Base-by-base conservation (phyloP, 2,797 vertebrate genomes). In the Hephaestus fuliginosus region DNA sequence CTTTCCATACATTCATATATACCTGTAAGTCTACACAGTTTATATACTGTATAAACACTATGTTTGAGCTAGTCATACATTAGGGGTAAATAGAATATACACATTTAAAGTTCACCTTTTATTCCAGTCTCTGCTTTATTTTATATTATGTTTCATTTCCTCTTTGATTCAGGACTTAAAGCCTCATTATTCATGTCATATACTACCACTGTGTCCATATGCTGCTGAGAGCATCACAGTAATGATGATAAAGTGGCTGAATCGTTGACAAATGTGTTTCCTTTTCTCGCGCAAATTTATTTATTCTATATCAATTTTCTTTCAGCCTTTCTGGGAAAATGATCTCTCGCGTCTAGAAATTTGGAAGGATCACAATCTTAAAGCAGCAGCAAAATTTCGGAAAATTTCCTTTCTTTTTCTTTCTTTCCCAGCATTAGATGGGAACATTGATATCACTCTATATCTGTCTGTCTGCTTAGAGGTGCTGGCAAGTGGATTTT, bases 161-260 rank as follows among this genome's bases (percentile, higher is more conserved):
- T 49, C 41, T 58, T 69, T 71, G 52, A 75, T 61, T 78, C 10
- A 46, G 8, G 36, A 18, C 25, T 22, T 8, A n/a, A 22, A 18
- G 44, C 33, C 44, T 75, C 60, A 67, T 60, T 69, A 76, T 57
- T 58, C n/a, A 41, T 30, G 9, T 55, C 55, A 74, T 30, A 14
- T 46, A 57, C 43, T 0, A 18, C 8, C 39, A n/a, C 33, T 56
- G 36, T 57, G 44, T 43, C 63, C 43, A 65, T 52, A 49, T 55
- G 72, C 43, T 36, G 12, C 52, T n/a, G n/a, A 77, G 46, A 74
- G 17, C 25, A 36, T 51, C 18, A 53, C 52, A 57, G 52, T 51
- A 62, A 56, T n/a, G 63, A 71, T 68, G 41, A 63, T 51, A 33
- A 69, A 76, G 55, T 70, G 30, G 14, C 68, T 43, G 13, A 68